Conservation (phyloP, 2,888 invertebrate genomes). For the Seira musarum region DNA sequence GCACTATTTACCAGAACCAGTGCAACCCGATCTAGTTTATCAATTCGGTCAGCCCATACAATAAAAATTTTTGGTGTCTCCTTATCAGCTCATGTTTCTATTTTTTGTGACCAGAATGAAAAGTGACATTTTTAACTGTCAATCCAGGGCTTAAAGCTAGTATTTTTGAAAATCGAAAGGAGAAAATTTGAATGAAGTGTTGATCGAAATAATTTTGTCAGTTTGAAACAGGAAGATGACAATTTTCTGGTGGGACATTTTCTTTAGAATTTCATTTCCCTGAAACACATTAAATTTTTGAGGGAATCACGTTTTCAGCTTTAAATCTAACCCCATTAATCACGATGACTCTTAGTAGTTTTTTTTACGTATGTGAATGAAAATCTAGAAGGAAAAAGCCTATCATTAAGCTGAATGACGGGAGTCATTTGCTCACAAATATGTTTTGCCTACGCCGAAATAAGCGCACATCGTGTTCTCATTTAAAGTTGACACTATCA, state of each 20-base stretch:
- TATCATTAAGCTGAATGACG: constrained; percentile 32
- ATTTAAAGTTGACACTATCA: background rate
- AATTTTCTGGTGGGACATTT: constrained; percentile 37
- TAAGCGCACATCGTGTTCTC: background rate
- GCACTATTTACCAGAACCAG: too few species aligned
- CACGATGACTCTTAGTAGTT: constrained; percentile 30
- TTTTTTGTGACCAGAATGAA: background rate
- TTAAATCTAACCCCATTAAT: constrained; percentile 48
- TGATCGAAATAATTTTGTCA: background rate
- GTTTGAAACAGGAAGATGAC: constrained; percentile 22
- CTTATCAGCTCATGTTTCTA: too few species aligned
- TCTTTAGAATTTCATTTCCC: constrained; percentile 16
- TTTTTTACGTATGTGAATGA: constrained; percentile 6
- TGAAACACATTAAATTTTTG: constrained; percentile 6
- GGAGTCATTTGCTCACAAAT: constrained; percentile 1
- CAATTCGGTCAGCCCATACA: background rate
- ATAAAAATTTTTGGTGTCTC: background rate
- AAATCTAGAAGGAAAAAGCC: background rate
- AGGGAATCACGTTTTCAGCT: constrained; percentile 39
- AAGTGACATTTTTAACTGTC: background rate
- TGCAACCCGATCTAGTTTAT: too few species aligned
- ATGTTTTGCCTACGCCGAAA: background rate
- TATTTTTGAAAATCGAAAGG: constrained; percentile 27
- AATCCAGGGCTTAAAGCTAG: background rate
- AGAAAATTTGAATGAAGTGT: background rate